Conservation (phyloP, 2,113 vertebrate genomes). For the Microtus pennsylvanicus region DNA sequence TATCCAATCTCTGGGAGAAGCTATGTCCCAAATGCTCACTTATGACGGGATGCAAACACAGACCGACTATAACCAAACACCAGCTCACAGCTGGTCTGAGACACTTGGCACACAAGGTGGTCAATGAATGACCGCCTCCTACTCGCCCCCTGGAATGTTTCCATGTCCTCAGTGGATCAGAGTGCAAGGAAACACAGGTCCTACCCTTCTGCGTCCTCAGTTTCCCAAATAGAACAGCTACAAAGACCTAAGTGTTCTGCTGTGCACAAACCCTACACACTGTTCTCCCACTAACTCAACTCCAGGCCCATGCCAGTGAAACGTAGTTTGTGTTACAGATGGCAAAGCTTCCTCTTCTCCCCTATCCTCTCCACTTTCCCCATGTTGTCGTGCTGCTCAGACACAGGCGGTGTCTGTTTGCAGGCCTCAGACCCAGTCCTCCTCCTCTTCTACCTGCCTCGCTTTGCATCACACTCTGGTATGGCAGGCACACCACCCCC, state of each 20-base stretch:
- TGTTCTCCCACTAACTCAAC: accelerated
- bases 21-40: neutral
- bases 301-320: neutral
- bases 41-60: neutral
- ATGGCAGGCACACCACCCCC: neutral
- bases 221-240: neutral
- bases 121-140: accelerated
- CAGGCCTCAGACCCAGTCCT: neutral
- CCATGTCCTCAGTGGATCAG: neutral
- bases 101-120: accelerated
- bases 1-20: neutral
- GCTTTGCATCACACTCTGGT: accelerated
- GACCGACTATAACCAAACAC: neutral
- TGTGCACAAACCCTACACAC: neutral
- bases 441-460: too few species aligned
- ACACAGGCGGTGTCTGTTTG: neutral
- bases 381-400: neutral
- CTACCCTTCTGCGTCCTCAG: neutral
- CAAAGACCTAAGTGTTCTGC: neutral
- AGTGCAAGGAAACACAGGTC: too few species aligned
- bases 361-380: accelerated
- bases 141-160: neutral
- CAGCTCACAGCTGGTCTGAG: accelerated
- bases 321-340: neutral
- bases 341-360: neutral